These are phyloP conservation scores for Galerucella pusilla DNA, from an alignment of 2,888 invertebrate genomes.

Conservation along the genomic window DNA sequence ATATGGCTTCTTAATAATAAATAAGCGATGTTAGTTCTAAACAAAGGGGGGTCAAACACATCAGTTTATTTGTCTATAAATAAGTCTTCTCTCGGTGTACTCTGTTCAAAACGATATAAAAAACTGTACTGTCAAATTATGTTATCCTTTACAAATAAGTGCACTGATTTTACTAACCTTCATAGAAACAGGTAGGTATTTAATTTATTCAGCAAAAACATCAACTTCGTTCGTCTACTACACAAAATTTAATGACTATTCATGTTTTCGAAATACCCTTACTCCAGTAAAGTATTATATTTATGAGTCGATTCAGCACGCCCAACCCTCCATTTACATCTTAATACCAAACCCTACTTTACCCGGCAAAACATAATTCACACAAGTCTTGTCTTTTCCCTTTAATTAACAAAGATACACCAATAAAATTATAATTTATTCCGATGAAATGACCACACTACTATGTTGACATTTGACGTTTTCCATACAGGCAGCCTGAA, in stretches of 20 bases:
- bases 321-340: conserved; percentile 26
- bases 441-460: no score
- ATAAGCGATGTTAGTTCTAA: no score
- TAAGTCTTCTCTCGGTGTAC: no score
- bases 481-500: no score
- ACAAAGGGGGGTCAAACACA: no score
- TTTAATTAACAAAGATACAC: conserved; percentile 18
- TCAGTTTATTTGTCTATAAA: no score
- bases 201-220: not conserved
- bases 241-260: conserved; percentile 32
- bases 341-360: conserved; percentile 15
- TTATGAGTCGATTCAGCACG: conserved; percentile 32
- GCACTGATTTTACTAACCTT: not conserved
- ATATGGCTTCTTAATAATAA: no score
- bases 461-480: no score
- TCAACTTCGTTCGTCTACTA: conserved; percentile 7
- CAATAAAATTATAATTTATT: not conserved
- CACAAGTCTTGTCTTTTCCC: conserved; percentile 5
- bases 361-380: conserved; percentile 20
- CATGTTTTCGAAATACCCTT: conserved; percentile 29
- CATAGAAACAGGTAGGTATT: not conserved
- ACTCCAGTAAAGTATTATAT: conserved; percentile 27
- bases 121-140: no score
- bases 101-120: no score
- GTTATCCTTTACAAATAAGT: no score